Percentiles rank a stretch among this genome's conserved stretches.
phyloP scores from a whole-genome alignment of 2,797 vertebrate genomes.

The Rhincodon typus region DNA sequence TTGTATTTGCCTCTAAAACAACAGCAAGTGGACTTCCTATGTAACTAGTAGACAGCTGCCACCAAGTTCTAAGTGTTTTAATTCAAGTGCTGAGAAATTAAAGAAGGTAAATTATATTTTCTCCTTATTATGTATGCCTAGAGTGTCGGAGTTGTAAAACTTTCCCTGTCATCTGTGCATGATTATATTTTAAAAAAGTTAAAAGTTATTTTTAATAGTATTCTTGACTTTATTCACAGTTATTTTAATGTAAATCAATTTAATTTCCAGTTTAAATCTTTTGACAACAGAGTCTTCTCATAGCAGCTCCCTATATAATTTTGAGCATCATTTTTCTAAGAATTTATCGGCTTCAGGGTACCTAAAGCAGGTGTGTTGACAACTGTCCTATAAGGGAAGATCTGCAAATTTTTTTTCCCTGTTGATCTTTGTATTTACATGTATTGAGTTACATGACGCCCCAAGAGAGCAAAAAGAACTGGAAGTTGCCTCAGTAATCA shows the following conservation, averaged over 20 bases:
- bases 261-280: too few species aligned
- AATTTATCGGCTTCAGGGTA: not conserved
- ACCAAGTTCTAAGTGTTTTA: too few species aligned
- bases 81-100: not conserved
- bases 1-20: not conserved
- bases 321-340: not conserved
- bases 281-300: too few species aligned
- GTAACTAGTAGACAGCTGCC: not conserved
- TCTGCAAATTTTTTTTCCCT: too few species aligned
- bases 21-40: not conserved
- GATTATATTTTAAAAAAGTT: not conserved
- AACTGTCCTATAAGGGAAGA: not conserved
- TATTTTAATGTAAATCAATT: not conserved
- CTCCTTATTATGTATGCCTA: not conserved
- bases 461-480: too few species aligned
- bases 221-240: not conserved
- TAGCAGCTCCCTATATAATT: not conserved
- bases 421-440: too few species aligned
- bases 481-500: not conserved
- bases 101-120: not conserved
- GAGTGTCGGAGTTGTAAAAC: not conserved
- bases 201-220: too few species aligned
- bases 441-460: too few species aligned
- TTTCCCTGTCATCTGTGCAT: not conserved
- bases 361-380: not conserved